These are phyloP conservation scores for Myripristis jacobus DNA, from an alignment of 2,797 vertebrate genomes.

Conservation along the genomic window DNA sequence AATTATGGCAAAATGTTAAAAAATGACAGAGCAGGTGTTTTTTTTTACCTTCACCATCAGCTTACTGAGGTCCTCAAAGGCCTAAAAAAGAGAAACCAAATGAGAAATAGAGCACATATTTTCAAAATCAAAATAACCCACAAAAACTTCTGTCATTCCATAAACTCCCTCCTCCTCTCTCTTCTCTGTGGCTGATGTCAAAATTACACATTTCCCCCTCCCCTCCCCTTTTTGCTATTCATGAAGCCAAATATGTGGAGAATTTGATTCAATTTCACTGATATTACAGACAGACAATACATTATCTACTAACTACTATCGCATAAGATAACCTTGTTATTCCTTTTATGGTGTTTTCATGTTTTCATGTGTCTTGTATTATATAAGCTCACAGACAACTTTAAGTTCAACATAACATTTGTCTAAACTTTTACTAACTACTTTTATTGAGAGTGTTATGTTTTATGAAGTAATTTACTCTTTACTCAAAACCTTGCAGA, in stretches of 20 bases:
- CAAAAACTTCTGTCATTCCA: conserved; percentile 53
- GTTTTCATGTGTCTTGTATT: background rate
- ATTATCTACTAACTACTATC: background rate
- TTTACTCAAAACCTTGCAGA: too few species aligned
- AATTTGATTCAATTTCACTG: background rate
- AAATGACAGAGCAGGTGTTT: background rate
- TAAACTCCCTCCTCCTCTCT: background rate
- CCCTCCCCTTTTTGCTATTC: background rate
- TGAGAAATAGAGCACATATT: conserved; percentile 32
- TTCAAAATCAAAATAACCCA: conserved; percentile 44
- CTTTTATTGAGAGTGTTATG: too few species aligned
- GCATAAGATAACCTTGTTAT: conserved; percentile 4
- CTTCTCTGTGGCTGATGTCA: background rate
- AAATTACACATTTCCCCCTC: conserved; percentile 20
- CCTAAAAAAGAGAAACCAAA: conserved; percentile 80
- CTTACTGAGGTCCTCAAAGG: conserved; percentile 98
- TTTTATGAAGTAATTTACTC: too few species aligned
- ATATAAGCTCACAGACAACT: background rate
- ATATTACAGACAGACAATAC: conserved; percentile 15
- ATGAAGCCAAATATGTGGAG: background rate
- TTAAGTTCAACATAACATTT: background rate
- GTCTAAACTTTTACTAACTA: too few species aligned
- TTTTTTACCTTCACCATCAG: conserved; percentile 95
- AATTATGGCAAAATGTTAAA: conserved; percentile 3
- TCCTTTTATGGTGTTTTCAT: background rate